phyloP scores from a whole-genome alignment of 2,113 vertebrate genomes.

The Dasyprocta punctata region DNA sequence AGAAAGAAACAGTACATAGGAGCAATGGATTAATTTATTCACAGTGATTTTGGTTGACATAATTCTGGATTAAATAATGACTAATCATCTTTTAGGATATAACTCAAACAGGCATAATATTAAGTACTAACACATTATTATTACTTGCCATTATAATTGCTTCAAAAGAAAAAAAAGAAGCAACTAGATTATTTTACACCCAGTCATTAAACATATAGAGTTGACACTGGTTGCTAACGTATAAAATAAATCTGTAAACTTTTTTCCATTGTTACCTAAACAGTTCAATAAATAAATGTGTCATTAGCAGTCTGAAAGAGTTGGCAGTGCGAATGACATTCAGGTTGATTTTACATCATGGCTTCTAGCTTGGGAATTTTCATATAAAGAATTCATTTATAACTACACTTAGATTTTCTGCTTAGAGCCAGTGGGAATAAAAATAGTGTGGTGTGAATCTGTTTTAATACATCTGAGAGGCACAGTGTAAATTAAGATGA shows the following conservation, averaged over 20 bases:
- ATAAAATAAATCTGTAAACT: constrained; percentile 26
- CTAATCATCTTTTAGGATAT: constrained; percentile 2
- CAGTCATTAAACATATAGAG: background rate
- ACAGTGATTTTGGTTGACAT: background rate
- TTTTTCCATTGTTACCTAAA: constrained; percentile 47
- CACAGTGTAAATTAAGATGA: constrained; percentile 59
- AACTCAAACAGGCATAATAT: background rate
- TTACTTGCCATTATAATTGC: constrained; percentile 23
- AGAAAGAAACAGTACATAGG: background rate
- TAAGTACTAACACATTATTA: constrained; percentile 27
- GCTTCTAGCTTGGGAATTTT: constrained; percentile 49
- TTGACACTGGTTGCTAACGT: constrained; percentile 14
- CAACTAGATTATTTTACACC: background rate
- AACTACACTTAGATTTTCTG: constrained; percentile 6
- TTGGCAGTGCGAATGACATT: background rate
- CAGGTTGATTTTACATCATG: constrained; percentile 40
- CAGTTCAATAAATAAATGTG: constrained; percentile 17
- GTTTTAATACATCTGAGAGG: constrained; percentile 55
- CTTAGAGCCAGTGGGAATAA: background rate
- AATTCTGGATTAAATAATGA: constrained; percentile 18
- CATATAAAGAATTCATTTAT: constrained; percentile 45
- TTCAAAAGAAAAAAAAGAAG: constrained; percentile 41
- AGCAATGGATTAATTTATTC: background rate
- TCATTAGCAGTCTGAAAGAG: constrained; percentile 24
- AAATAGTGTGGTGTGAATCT: constrained; percentile 21